Conservation (phyloP, 2,797 vertebrate species). For the Catamblyrhynchus diadema region DNA sequence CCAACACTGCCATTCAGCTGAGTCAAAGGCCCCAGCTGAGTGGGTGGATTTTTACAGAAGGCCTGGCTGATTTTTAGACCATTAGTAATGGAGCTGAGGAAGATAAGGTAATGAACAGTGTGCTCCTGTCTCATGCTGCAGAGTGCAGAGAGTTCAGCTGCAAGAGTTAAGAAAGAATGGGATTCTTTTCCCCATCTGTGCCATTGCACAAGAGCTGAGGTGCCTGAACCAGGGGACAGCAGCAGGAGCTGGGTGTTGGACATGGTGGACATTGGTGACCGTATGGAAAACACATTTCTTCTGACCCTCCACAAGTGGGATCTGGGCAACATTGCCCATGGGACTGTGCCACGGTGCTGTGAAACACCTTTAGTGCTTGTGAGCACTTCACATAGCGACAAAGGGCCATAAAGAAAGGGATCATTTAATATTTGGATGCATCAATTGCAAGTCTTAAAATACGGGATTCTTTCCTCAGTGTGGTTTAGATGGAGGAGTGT, state of each 20-base stretch:
- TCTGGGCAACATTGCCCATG: background rate
- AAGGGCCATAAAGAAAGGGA: background rate
- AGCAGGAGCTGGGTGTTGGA: background rate
- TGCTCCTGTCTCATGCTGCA: conserved; percentile 18
- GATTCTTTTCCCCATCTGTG: background rate
- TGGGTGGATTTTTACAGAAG: conserved; percentile 64
- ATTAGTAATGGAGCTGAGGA: conserved; percentile 59
- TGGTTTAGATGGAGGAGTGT: background rate
- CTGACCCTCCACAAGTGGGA: background rate
- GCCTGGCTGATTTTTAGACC: conserved; percentile 67
- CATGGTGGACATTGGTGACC: background rate
- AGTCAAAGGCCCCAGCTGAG: conserved; percentile 55
- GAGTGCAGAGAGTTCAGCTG: conserved; percentile 47
- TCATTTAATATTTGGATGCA: background rate
- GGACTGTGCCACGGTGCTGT: background rate
- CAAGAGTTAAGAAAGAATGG: conserved; percentile 27
- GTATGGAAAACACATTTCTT: background rate
- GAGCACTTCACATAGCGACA: background rate
- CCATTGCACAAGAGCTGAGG: conserved; percentile 51
- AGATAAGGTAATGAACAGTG: conserved; percentile 48
- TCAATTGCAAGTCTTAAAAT: background rate
- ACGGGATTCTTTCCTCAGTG: background rate
- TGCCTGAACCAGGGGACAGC: background rate
- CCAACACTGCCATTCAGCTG: conserved; percentile 41
- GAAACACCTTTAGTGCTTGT: background rate